These are phyloP conservation scores for Hetaerina titia DNA, from an alignment of 2,888 invertebrate genomes.

Conservation along the genomic window DNA sequence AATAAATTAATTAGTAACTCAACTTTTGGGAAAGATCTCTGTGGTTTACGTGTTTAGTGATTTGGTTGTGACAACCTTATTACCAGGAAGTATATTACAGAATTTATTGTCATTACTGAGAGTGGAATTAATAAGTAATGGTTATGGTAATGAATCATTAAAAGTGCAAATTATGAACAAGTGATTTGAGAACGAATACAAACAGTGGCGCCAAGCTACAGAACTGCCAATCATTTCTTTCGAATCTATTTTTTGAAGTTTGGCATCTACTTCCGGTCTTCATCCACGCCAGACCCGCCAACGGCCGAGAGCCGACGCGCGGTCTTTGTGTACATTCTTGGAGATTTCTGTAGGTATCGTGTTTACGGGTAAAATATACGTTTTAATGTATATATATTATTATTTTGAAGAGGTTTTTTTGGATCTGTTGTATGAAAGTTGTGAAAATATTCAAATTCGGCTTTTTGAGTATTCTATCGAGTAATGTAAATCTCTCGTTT, in stretches of 20 bases:
- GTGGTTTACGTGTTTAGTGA: no score
- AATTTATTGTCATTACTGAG: no score
- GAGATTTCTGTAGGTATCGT: background rate
- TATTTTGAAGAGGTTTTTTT: background rate
- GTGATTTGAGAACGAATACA: background rate
- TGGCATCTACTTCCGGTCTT: slow-evolving; percentile 38
- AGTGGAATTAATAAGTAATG: no score
- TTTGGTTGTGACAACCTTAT: no score
- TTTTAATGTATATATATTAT: background rate
- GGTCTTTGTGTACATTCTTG: slow-evolving; percentile 9
- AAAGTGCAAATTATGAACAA: no score
- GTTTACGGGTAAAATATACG: background rate
- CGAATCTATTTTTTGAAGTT: background rate
- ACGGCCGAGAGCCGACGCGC: slow-evolving; percentile 59
- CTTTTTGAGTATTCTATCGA: background rate
- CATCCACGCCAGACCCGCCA: slow-evolving; percentile 62
- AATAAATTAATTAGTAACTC: no score
- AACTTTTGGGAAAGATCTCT: no score
- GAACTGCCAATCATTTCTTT: background rate
- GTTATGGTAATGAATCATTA: no score
- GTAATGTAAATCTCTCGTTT: background rate
- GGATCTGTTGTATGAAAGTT: background rate
- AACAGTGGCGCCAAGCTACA: background rate
- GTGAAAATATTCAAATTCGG: background rate
- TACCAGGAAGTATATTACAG: no score